Evolutionary conservation across 2,113 vertebrate species (phyloP), one percentile per base, ranked within the genome.

Genomic region (Haplochromis vanheusdeni): DNA sequence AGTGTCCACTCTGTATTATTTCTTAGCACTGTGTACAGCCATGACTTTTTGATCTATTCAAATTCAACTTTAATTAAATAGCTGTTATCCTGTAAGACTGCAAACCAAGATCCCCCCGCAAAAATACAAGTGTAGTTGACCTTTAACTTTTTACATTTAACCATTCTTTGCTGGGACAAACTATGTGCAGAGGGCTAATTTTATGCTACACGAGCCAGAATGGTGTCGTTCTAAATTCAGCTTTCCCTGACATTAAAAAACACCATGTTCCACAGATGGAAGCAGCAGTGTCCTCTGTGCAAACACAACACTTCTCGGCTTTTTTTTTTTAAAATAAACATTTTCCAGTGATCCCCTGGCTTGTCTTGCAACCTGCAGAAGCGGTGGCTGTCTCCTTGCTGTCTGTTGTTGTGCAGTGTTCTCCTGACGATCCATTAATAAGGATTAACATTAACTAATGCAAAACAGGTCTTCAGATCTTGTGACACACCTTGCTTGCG

Each of bases 31-130:
- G 11, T 70, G 37, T 40, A 23, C n/a, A 70, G 3, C 37, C 21
- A 42, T 45, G 65, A 45, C 37, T 28, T 52, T 89, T 80, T 86
- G 49, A 85, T 90, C 81, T 81, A 88, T 83, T 91, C 81, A 86
- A 91, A 84, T 82, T 8, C 40, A 80, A 75, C 23, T 52, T 47
- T 33, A 73, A 87, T 87, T 85, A 85, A 42, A 86, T 7, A 37
- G 26, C 9, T 45, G 17, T 21, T 82, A 47, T 87, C 6, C 3
- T 85, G 79, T 60, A 80, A 70, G 65, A 73, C 19, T 42, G 19
- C 26, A 58, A 81, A 52, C 26, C 4, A 80, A 75, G 33, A 70
- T 56, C 31, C 14, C 7, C 33, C 21, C 40, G 2, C 31, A 35
- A n/a, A 5, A 65, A 47, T 6, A 37, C 73, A 84, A 35, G 19